phyloP scores from a whole-genome alignment of 2,888 invertebrate genomes.

The Amphiduros pacificus region DNA sequence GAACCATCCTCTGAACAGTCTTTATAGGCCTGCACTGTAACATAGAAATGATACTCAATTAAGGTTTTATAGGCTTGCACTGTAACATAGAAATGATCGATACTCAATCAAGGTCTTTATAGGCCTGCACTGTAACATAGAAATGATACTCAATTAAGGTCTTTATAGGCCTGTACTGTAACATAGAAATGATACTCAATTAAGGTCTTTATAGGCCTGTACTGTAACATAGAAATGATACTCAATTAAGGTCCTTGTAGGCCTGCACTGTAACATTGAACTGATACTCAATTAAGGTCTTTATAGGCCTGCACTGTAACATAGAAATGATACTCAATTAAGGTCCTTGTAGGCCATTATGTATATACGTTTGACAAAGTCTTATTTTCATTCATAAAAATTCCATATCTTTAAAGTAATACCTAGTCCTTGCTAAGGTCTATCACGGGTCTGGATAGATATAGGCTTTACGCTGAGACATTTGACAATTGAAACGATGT shows the following conservation, averaged over 20 bases:
- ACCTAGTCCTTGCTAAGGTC: too few relatives aligned
- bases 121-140: neutral
- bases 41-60: neutral
- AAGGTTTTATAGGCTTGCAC: neutral
- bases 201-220: conserved; percentile 67
- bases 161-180: neutral
- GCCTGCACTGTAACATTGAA: neutral
- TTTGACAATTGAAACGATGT: too few relatives aligned
- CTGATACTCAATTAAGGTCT: too few relatives aligned
- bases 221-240: conserved; percentile 19
- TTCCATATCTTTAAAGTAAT: too few relatives aligned
- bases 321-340: neutral
- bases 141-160: neutral
- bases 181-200: neutral
- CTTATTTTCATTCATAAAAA: too few relatives aligned
- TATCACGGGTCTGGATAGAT: too few relatives aligned
- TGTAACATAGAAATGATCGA: too few relatives aligned
- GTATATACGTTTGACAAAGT: too few relatives aligned
- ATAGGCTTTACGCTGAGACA: too few relatives aligned
- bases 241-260: neutral
- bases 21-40: conserved; percentile 65
- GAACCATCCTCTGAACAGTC: conserved; percentile 77
- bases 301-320: neutral
- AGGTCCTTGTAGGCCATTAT: neutral
- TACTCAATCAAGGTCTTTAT: too few relatives aligned